Conservation (phyloP, 2,888 invertebrate genomes). For the Drosophila nr. perissopoda region DNA sequence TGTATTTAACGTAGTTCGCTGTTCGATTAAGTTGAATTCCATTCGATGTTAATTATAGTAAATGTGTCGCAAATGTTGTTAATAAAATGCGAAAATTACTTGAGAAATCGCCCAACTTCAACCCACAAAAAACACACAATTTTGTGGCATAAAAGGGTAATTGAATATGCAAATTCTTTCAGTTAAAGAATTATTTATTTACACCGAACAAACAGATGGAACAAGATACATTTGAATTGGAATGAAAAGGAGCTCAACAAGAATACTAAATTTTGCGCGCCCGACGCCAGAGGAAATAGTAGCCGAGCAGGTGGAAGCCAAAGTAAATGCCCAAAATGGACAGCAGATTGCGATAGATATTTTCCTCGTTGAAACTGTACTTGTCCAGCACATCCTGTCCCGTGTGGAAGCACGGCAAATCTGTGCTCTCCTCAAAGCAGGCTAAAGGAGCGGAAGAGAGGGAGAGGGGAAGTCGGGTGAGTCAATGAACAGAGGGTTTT, state of each 20-base stretch:
- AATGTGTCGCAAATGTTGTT: slow-evolving; percentile 65
- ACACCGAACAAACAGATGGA: slow-evolving; percentile 33
- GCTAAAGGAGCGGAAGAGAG: slow-evolving; percentile 84
- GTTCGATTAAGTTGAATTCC: slow-evolving; percentile 46
- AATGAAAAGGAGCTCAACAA: not conserved
- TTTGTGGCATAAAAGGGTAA: slow-evolving; percentile 1
- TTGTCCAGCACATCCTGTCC: slow-evolving; percentile 90
- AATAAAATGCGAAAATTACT: slow-evolving; percentile 58
- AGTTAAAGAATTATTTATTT: slow-evolving; percentile 44
- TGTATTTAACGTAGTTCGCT: slow-evolving; percentile 47
- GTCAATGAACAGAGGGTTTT: slow-evolving; percentile 8
- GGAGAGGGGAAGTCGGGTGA: not conserved
- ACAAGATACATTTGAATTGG: slow-evolving; percentile 6
- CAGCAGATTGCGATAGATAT: slow-evolving; percentile 88
- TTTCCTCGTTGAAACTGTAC: slow-evolving; percentile 89
- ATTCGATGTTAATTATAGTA: slow-evolving; percentile 51
- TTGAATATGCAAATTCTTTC: slow-evolving; percentile 16
- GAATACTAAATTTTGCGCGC: slow-evolving; percentile 86
- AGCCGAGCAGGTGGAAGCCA: slow-evolving; percentile 90
- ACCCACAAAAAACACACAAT: not conserved
- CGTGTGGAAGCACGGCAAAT: slow-evolving; percentile 89
- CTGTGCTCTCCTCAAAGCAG: slow-evolving; percentile 87
- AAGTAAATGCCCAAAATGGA: slow-evolving; percentile 89
- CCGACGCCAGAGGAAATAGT: slow-evolving; percentile 88
- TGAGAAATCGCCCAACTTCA: slow-evolving; percentile 14